Evolutionary conservation across 1,140 invertebrate genomes (phyloP).

Genomic region (Onthophagus taurus): DNA sequence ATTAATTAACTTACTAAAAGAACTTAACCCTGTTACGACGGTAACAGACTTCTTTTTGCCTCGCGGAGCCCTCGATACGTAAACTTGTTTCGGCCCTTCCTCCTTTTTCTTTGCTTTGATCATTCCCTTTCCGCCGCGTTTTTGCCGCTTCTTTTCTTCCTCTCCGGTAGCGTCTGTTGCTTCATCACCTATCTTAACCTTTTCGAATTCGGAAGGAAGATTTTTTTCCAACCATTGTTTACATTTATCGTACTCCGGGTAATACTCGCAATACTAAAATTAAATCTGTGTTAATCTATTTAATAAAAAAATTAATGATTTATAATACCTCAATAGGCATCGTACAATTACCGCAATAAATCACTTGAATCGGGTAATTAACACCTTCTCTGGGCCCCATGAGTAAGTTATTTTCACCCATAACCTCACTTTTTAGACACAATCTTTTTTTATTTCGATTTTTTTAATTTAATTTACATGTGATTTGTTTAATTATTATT

Average conservation of each 20-base stretch:
- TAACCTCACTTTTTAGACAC: neutral
- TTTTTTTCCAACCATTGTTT: conserved; percentile 94
- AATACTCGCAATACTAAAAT: conserved; percentile 91
- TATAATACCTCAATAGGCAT: conserved; percentile 78
- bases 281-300: conserved; percentile 16
- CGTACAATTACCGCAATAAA: conserved; percentile 91
- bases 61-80: conserved; percentile 81
- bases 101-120: conserved; percentile 82
- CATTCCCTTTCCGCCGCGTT: conserved; percentile 81
- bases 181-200: conserved; percentile 62
- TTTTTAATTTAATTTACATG: too few species aligned
- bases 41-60: conserved; percentile 99
- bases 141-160: conserved; percentile 90
- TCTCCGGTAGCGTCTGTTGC: conserved; percentile 60
- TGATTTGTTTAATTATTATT: too few species aligned
- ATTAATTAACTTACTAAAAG: conserved; percentile 60
- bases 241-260: conserved; percentile 95
- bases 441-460: neutral
- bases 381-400: conserved; percentile 46
- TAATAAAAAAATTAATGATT: conserved; percentile 9
- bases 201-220: conserved; percentile 87
- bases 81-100: conserved; percentile 67
- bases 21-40: conserved; percentile 74
- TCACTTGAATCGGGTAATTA: conserved; percentile 76
- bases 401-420: conserved; percentile 21